Evolutionary conservation across 2,888 invertebrate genomes (phyloP).

Genomic region (Rugalucina vietnamica): DNA sequence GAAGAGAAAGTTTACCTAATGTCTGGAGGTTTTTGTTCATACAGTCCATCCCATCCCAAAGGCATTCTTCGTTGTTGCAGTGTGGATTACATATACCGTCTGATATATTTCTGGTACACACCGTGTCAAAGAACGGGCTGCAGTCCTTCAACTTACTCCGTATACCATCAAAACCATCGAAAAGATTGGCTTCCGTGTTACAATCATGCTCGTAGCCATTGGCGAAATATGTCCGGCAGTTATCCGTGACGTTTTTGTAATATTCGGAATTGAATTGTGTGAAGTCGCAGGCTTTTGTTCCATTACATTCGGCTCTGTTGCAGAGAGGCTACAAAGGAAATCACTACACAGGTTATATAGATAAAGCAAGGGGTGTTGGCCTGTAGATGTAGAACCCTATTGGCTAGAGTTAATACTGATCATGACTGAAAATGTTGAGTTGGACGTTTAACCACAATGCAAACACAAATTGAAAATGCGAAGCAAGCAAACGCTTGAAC

Average conservation of each 20-base stretch:
- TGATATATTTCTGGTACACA: conserved; percentile 38
- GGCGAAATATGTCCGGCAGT: conserved; percentile 31
- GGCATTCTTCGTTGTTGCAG: conserved; percentile 46
- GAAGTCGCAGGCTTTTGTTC: conserved; percentile 31
- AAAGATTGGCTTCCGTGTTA: conserved; percentile 25
- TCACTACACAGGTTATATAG: too few relatives aligned
- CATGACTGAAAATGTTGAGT: too few relatives aligned
- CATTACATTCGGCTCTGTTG: conserved; percentile 41
- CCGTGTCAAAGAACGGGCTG: conserved; percentile 54
- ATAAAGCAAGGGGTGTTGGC: too few relatives aligned
- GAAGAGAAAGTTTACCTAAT: too few relatives aligned
- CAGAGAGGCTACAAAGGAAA: conserved; percentile 45
- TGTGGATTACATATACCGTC: conserved; percentile 34
- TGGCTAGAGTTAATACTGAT: too few relatives aligned
- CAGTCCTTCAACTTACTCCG: conserved; percentile 37
- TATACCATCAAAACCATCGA: conserved; percentile 46
- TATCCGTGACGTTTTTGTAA: not conserved
- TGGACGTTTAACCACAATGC: too few relatives aligned
- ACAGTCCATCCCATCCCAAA: conserved; percentile 53
- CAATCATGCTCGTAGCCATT: conserved; percentile 39
- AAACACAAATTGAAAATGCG: too few relatives aligned
- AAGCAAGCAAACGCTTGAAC: too few relatives aligned
- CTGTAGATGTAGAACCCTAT: too few relatives aligned
- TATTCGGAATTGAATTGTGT: conserved; percentile 5
- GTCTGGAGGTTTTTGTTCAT: not conserved